Evolutionary conservation across 2,888 invertebrate species (phyloP).

Genomic region (Elaeidobius kamerunicus): DNA sequence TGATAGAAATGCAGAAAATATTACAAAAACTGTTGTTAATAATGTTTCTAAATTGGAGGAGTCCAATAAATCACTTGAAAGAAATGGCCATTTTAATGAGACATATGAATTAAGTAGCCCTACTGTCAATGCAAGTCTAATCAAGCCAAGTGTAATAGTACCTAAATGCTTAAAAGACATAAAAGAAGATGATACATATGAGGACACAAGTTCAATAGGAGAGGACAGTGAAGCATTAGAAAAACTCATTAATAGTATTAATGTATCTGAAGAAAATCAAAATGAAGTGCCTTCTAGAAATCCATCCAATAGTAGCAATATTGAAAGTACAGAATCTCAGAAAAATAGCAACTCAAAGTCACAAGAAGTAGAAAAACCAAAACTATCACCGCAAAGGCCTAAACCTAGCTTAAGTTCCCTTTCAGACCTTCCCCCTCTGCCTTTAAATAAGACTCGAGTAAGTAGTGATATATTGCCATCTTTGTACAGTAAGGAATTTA

Average conservation of each 20-base stretch:
- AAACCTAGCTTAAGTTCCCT: conserved; percentile 43
- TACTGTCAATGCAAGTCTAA: background rate
- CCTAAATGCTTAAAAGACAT: conserved; percentile 17
- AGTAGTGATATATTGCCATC: conserved; percentile 45
- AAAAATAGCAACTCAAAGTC: conserved; percentile 7
- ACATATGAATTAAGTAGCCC: background rate
- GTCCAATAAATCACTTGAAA: background rate
- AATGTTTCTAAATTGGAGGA: background rate
- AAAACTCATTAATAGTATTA: conserved; percentile 4
- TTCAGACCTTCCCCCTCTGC: conserved; percentile 45
- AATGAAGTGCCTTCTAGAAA: conserved; percentile 20
- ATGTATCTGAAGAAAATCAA: conserved; percentile 5
- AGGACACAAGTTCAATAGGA: conserved; percentile 42
- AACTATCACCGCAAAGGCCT: conserved; percentile 37
- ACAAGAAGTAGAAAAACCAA: conserved; percentile 37
- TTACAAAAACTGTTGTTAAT: background rate
- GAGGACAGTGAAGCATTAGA: conserved; percentile 35
- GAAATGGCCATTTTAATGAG: background rate
- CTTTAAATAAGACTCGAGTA: conserved; percentile 41
- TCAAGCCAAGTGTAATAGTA: background rate
- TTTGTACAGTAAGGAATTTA: conserved; percentile 46
- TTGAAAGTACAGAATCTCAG: conserved; percentile 11
- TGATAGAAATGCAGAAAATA: background rate
- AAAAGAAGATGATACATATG: conserved; percentile 40
- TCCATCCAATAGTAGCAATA: conserved; percentile 8